These are phyloP conservation scores for Ornithoptera alexandrae DNA, from an alignment of 2,888 invertebrate species.

Conservation along the genomic window DNA sequence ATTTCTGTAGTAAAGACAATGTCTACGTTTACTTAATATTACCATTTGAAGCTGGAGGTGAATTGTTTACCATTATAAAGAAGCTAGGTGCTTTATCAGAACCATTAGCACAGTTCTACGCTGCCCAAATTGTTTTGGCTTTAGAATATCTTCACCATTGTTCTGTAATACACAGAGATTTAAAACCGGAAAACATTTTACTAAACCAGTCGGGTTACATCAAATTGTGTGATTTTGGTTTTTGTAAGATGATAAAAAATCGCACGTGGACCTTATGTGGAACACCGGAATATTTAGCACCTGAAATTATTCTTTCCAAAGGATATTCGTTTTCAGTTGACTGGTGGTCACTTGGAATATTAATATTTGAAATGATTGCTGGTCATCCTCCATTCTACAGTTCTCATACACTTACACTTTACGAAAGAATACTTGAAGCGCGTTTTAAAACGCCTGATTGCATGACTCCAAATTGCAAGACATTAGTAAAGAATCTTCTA, in stretches of 20 bases:
- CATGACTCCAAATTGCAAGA: slow-evolving; percentile 88
- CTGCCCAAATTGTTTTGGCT: slow-evolving; percentile 91
- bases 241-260: slow-evolving; percentile 87
- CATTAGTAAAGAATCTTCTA: slow-evolving; percentile 88
- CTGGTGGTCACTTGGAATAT: slow-evolving; percentile 96
- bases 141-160: slow-evolving; percentile 94
- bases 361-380: slow-evolving; percentile 92
- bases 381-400: slow-evolving; percentile 96
- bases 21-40: slow-evolving; percentile 88
- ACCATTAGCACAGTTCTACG: slow-evolving; percentile 89
- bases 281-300: slow-evolving; percentile 97
- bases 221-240: slow-evolving; percentile 94
- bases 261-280: slow-evolving; percentile 96
- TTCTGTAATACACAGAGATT: slow-evolving; percentile 90
- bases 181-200: slow-evolving; percentile 94
- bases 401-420: slow-evolving; percentile 92
- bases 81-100: slow-evolving; percentile 83
- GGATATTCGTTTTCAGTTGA: slow-evolving; percentile 95
- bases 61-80: slow-evolving; percentile 87
- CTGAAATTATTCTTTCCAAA: slow-evolving; percentile 92
- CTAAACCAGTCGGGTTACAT: slow-evolving; percentile 86
- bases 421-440: slow-evolving; percentile 94
- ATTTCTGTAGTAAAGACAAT: slow-evolving; percentile 90
- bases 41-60: slow-evolving; percentile 91
- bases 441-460: slow-evolving; percentile 89